A percentile compares a stretch with the other conserved stretches of the same genome.
Conservation (phyloP, 2,113 vertebrate genomes). For the Mirounga angustirostris region DNA sequence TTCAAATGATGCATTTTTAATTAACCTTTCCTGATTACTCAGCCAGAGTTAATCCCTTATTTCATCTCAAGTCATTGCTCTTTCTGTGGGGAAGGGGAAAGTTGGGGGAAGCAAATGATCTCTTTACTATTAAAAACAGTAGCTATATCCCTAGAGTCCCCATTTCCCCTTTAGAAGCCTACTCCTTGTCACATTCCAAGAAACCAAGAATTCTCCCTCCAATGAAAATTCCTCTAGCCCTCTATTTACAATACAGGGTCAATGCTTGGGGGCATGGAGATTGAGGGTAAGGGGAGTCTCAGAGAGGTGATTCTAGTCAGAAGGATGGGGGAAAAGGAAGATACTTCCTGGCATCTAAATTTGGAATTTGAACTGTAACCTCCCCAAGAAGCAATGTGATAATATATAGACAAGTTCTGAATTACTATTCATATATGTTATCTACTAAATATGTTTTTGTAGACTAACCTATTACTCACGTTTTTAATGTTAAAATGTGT, state of each 20-base stretch:
- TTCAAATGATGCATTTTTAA: conserved; percentile 8
- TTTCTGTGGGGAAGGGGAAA: neutral
- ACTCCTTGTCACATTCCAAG: neutral
- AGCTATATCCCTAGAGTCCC: neutral
- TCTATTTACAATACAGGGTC: neutral
- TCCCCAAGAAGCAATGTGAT: neutral
- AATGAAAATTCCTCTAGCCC: neutral
- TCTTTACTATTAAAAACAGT: neutral
- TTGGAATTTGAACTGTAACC: neutral
- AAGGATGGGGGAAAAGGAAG: neutral
- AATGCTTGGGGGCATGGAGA: neutral
- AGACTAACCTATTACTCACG: neutral
- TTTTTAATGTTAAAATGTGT: conserved; percentile 25
- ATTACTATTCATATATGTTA: neutral
- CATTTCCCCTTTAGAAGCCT: neutral
- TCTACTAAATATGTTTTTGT: neutral
- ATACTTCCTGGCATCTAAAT: neutral
- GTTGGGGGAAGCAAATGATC: neutral
- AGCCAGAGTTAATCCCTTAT: neutral
- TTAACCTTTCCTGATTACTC: neutral
- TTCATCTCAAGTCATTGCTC: neutral
- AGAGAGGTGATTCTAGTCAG: neutral
- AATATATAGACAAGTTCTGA: neutral
- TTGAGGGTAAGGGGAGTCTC: neutral
- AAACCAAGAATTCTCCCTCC: neutral